Evolutionary conservation across 2,797 vertebrate genomes (phyloP), one percentile per base, ranked within the genome.

Genomic region (Eremophila alpestris): DNA sequence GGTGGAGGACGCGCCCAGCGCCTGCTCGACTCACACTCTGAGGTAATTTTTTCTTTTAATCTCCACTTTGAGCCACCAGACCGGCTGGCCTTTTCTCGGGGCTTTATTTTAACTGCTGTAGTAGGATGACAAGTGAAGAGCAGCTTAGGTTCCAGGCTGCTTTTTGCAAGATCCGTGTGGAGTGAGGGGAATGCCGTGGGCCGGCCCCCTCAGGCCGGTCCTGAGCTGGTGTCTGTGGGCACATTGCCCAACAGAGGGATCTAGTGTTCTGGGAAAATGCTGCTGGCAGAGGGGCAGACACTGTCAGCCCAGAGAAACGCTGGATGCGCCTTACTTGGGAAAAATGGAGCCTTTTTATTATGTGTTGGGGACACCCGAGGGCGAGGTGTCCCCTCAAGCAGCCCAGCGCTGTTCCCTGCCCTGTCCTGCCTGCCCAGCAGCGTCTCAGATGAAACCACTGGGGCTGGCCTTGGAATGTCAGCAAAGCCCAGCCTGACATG

Each of bases 111-210:
- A 63, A 58, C 15, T 49, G n/a, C 38, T 38, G 38, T 38, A 38
- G 11, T 38, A 73, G 55, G 14, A 11, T 10, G 26, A 9, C 16
- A 13, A 36, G 22, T 10, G 29, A 22, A 2, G 4, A 46, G 8
- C 21, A 54, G 51, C 21, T 67, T 9, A 22, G 19, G 27, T 60
- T 77, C 17, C 18, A 71, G 43, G 62, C 29, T 24, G 3, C 34
- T 45, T n/a, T 38, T 40, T 67, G 65, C 21, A 24, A 11, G 34
- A 10, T 8, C 34, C 13, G 27, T 18, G 27, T 48, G 74, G 11
- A 15, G 77, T 4, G 71, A 71, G 49, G 26, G 45, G 11, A 60
- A 21, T 4, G 0, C 34, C 0, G 0, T 0, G 2, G 27, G 22
- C 60, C 7, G 0, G 22, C 2, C 8, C 5, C 56, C 34, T 27